Base-by-base conservation (phyloP, 2,888 invertebrate species). In the Schizaphis graminum region DNA sequence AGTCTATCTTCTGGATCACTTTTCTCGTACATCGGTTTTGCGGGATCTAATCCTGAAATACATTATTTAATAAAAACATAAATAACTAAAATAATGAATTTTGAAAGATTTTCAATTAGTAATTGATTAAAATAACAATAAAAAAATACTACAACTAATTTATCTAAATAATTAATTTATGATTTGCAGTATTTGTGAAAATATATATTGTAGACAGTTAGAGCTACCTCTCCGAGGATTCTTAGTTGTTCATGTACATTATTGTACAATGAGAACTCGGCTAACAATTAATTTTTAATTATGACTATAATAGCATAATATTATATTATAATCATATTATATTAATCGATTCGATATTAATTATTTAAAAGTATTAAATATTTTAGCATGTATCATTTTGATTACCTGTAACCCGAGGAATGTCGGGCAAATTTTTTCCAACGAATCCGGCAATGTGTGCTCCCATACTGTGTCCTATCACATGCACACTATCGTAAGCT, bases 391-490 rank as follows among this genome's bases (percentile, higher is more conserved):
- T 21, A 35, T 77, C 8, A 21, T 21, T 10, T 67, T 35, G 0
- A 47, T 53, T 41, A 93, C 93, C 93, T 35, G 93, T 85, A 7
- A 93, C 61, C 13, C 93, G 77, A 16, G 85, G 35, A 16, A 93
- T 11, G 41, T 57, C 49, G 2, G 84, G 57, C 21, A 90, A 61
- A 28, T 35, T 85, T 89, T 93, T 90, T 2, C 93, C 93, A 3
- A 57, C 11, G 21, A 90, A 90, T 47, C 93, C 93, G n/a, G 47
- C 47, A 10, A 93, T 93, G 24, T 93, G 93, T 11, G 93, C 93
- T 57, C 93, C 93, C 93, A 93, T 61, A 61, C 93, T 93, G 28
- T 93, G 93, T 26, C 93, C 93, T n/a, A 93, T 90, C 49, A 90
- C 35, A 10, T 93, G 93, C 0, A 93, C 0, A 28, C 5, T n/a